phyloP scores from a whole-genome alignment of 2,888 invertebrate genomes.

The Napeogenes sylphis region DNA sequence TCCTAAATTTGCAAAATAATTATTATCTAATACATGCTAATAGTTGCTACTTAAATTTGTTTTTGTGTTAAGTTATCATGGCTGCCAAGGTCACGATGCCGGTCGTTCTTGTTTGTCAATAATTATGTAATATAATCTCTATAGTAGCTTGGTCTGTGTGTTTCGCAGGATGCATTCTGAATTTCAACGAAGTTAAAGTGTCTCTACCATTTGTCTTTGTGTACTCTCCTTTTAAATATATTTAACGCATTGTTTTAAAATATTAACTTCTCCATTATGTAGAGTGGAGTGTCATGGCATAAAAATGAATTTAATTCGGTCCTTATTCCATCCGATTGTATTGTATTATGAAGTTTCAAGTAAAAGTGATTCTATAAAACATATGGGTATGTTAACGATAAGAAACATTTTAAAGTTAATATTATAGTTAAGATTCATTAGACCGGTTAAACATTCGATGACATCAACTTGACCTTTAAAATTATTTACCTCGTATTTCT shows the following conservation, averaged over 20 bases:
- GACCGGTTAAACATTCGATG: constrained; percentile 5
- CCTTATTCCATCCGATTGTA: no score
- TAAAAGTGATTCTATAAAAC: no score
- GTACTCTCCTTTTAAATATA: not conserved
- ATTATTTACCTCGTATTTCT: constrained; percentile 86
- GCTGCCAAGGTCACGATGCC: not conserved
- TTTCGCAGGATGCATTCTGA: not conserved
- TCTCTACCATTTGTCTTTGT: not conserved
- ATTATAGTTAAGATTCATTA: not conserved
- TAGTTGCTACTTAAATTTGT: not conserved
- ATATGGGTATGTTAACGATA: no score
- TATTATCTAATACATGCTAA: not conserved
- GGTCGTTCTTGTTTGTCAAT: not conserved
- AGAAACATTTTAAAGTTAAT: no score
- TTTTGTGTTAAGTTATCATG: not conserved
- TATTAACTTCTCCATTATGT: not conserved
- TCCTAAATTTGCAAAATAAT: no score
- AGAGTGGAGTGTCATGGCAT: not conserved
- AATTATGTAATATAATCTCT: not conserved
- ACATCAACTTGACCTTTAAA: constrained; percentile 16
- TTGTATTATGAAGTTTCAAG: no score
- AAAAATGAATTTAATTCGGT: no score
- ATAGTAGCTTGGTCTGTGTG: not conserved
- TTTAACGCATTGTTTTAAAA: not conserved
- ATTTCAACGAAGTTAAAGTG: not conserved